Percentiles rank a stretch among this genome's conserved stretches.
Evolutionary conservation across 2,888 invertebrate species (phyloP).

Genomic region (Pardosa pseudoannulata): DNA sequence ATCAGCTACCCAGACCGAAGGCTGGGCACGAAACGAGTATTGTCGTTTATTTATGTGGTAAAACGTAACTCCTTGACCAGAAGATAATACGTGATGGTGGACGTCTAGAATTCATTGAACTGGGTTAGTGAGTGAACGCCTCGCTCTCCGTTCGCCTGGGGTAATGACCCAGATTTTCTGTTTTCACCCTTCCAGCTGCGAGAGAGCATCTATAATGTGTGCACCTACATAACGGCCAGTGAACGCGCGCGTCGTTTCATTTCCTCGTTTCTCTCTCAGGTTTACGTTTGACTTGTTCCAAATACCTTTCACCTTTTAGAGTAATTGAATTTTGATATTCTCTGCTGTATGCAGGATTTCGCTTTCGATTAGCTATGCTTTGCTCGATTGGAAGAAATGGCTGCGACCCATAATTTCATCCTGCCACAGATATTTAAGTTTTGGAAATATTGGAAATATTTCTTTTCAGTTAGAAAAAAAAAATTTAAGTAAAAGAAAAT

Average conservation of each 20-base stretch:
- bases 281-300: slow-evolving; percentile 34
- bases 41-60: too few relatives aligned
- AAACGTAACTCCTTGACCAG: too few relatives aligned
- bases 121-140: slow-evolving; percentile 8
- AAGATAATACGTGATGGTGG: not conserved
- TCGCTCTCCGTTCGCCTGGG: slow-evolving; percentile 26
- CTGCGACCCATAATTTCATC: too few relatives aligned
- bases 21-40: too few relatives aligned
- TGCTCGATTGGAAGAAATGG: not conserved
- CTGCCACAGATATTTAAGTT: too few relatives aligned
- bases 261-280: slow-evolving; percentile 27
- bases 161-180: slow-evolving; percentile 50
- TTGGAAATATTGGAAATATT: too few relatives aligned
- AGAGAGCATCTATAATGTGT: not conserved
- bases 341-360: not conserved
- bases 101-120: not conserved
- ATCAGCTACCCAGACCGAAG: too few relatives aligned
- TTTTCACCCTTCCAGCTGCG: not conserved
- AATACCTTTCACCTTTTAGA: slow-evolving; percentile 50
- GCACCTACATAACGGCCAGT: slow-evolving; percentile 52
- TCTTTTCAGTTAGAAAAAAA: too few relatives aligned
- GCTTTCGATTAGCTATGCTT: not conserved
- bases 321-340: not conserved
- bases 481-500: too few relatives aligned
- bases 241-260: slow-evolving; percentile 29